Conservation (phyloP, 2,888 invertebrate genomes). For the Sussaba pulchella region DNA sequence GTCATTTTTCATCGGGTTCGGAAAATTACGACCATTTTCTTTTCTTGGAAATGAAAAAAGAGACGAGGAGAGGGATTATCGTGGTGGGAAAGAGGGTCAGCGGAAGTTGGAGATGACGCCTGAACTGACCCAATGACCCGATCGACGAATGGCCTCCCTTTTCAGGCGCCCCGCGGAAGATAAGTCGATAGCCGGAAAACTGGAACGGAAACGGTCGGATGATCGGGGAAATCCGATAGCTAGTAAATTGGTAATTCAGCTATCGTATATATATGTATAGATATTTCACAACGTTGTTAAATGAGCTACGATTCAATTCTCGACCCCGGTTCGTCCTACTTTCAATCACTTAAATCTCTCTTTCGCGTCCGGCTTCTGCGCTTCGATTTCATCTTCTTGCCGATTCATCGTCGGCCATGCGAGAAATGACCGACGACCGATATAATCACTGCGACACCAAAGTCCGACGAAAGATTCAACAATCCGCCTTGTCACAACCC, state of each 20-base stretch:
- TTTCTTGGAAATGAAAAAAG: conserved; percentile 3
- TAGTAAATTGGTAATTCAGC: conserved; percentile 36
- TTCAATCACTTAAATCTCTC: conserved; percentile 3
- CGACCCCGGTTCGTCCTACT: neutral
- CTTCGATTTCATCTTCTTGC: neutral
- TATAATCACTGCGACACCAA: neutral
- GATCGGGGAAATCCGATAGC: conserved; percentile 2
- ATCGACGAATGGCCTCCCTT: neutral
- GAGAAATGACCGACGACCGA: conserved; percentile 1
- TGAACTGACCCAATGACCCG: conserved; percentile 36
- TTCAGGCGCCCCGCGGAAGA: neutral
- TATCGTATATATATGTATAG: neutral
- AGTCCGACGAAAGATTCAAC: conserved; percentile 1
- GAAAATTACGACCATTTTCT: neutral
- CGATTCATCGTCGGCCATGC: neutral
- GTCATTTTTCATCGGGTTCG: conserved; percentile 12
- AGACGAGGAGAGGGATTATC: neutral
- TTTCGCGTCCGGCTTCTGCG: neutral
- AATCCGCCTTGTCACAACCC: neutral
- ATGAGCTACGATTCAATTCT: conserved; percentile 17
- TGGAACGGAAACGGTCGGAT: neutral
- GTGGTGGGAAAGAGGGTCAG: neutral
- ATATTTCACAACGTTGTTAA: conserved; percentile 12
- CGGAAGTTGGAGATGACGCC: neutral
- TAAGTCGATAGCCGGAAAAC: neutral